Conservation (phyloP, 2,113 vertebrate genomes). For the Tupaia chinensis region DNA sequence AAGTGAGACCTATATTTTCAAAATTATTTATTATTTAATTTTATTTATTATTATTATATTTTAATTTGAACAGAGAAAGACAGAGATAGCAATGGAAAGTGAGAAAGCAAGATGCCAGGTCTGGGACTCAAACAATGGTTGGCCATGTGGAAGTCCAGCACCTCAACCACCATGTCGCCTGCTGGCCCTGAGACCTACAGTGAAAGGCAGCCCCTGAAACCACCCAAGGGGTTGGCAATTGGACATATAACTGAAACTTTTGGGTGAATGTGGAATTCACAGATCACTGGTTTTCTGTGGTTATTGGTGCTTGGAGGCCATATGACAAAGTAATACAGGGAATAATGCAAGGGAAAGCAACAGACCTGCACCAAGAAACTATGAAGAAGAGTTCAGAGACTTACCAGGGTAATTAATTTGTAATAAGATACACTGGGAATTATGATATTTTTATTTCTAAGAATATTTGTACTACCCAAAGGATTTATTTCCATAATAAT, state of each 20-base stretch:
- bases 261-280: not conserved
- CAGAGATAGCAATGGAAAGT: too few species aligned
- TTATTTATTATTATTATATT: too few species aligned
- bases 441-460: slow-evolving; percentile 1
- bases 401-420: not conserved
- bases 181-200: too few species aligned
- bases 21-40: too few species aligned
- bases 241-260: not conserved
- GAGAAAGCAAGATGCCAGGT: too few species aligned
- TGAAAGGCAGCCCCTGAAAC: not conserved
- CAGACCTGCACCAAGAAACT: not conserved
- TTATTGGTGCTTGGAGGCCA: not conserved
- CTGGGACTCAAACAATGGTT: too few species aligned
- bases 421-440: not conserved
- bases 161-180: too few species aligned
- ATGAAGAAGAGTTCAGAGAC: not conserved
- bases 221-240: not conserved
- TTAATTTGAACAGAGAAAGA: too few species aligned
- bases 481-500: not conserved
- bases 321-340: not conserved
- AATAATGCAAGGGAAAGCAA: not conserved
- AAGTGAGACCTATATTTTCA: not conserved
- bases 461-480: not conserved
- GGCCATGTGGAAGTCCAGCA: too few species aligned
- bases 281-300: not conserved